These are phyloP conservation scores for Gorsachius goisagi DNA, from an alignment of 2,113 vertebrate species.

Conservation along the genomic window DNA sequence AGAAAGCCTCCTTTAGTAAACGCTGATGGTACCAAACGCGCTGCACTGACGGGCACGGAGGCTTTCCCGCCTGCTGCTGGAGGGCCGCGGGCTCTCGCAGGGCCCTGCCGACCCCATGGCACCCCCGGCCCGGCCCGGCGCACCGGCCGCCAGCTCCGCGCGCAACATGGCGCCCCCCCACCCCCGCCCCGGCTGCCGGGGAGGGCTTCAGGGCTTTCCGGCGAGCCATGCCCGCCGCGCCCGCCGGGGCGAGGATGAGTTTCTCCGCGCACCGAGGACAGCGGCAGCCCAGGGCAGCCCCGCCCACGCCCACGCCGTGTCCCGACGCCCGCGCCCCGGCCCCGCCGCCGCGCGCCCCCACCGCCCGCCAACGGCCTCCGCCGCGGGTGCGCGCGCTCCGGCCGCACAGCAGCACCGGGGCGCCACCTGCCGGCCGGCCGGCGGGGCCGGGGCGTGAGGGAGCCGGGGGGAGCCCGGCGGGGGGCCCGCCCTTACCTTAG, in stretches of 20 bases:
- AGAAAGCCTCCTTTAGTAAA: too few relatives aligned
- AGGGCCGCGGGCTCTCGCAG: too few relatives aligned
- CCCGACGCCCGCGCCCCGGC: neutral
- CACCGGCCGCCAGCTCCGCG: too few relatives aligned
- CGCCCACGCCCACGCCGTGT: too few relatives aligned
- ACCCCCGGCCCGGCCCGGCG: too few relatives aligned
- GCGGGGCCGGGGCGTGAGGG: too few relatives aligned
- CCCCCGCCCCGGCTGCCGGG: too few relatives aligned
- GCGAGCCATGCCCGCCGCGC: neutral
- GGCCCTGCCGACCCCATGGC: too few relatives aligned
- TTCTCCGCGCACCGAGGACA: too few relatives aligned
- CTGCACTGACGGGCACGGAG: accelerated
- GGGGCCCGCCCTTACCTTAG: accelerated
- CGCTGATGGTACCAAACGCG: too few relatives aligned
- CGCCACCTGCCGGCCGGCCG: neutral
- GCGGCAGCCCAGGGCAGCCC: accelerated
- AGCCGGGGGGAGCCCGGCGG: accelerated
- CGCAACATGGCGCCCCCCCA: neutral
- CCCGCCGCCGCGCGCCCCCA: too few relatives aligned
- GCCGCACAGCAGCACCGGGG: neutral
- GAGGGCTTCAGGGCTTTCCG: neutral
- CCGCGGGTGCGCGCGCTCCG: neutral
- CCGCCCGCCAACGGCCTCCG: too few relatives aligned
- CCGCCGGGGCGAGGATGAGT: neutral
- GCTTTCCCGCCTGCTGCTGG: accelerated